Evolutionary conservation across 2,888 invertebrate genomes (phyloP).

Genomic region (Nymphalis urticae): DNA sequence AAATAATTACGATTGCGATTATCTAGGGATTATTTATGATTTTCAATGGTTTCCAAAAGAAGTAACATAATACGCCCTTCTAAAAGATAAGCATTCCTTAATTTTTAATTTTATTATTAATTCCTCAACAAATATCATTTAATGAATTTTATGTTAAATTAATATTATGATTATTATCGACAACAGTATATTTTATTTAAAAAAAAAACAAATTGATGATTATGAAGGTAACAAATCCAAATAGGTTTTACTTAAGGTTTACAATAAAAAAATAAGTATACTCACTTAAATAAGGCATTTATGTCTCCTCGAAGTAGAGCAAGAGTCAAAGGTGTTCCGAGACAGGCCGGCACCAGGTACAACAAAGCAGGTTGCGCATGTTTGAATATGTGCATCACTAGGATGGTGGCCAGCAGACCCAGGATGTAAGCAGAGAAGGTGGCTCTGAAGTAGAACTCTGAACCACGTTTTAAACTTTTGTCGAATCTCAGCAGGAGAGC

Average conservation of each 20-base stretch:
- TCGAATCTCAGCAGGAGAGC: slow-evolving; percentile 98
- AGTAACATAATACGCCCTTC: no score
- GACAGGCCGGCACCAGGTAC: slow-evolving; percentile 98
- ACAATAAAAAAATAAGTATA: slow-evolving; percentile 43
- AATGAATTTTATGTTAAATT: no score
- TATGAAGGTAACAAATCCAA: no score
- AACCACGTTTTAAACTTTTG: slow-evolving; percentile 90
- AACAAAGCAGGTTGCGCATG: slow-evolving; percentile 99
- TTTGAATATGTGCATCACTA: slow-evolving; percentile 98
- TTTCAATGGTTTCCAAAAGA: no score
- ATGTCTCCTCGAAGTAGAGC: slow-evolving; percentile 95
- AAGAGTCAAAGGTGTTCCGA: slow-evolving; percentile 93
- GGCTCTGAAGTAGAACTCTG: slow-evolving; percentile 83
- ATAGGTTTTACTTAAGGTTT: neutral
- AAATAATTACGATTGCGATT: no score
- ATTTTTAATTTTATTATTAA: no score
- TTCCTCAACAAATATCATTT: no score
- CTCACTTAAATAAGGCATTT: slow-evolving; percentile 93
- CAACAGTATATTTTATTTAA: neutral
- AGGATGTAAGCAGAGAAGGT: slow-evolving; percentile 96
- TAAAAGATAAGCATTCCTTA: no score
- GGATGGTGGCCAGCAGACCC: slow-evolving; percentile 95
- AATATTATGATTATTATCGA: no score
- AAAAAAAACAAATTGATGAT: neutral
- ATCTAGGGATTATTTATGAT: no score